A percentile compares a stretch with the other conserved stretches of the same genome.
phyloP scores from a whole-genome alignment of 1,140 invertebrate genomes.

The Batillaria attramentaria region DNA sequence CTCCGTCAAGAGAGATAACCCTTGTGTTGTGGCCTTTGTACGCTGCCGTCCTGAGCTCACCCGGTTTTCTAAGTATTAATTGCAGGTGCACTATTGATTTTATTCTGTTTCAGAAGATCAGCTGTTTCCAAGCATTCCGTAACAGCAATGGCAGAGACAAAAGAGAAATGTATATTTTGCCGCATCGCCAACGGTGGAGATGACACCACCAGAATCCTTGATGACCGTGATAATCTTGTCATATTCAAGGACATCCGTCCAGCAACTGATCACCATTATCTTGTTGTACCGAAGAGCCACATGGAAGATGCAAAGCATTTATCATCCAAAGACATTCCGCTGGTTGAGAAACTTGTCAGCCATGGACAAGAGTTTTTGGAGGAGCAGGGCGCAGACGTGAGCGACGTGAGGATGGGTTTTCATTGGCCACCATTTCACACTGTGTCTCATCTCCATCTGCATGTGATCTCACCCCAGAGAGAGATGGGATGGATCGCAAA shows the following conservation, averaged over 20 bases:
- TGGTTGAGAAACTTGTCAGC: conserved; percentile 79
- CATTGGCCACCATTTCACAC: conserved; percentile 93
- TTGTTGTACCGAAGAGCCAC: conserved; percentile 85
- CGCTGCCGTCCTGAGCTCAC: no score
- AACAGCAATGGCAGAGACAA: conserved; percentile 3
- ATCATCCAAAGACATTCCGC: conserved; percentile 76
- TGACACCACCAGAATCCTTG: conserved; percentile 39
- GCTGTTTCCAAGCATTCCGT: no score
- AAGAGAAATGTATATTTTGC: conserved; percentile 53
- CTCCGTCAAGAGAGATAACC: no score
- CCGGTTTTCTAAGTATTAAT: no score
- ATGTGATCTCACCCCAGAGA: conserved; percentile 86
- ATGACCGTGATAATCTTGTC: conserved; percentile 80
- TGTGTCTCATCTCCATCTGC: conserved; percentile 88
- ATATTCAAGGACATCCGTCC: conserved; percentile 90
- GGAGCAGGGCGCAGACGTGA: conserved; percentile 68
- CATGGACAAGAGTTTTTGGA: conserved; percentile 75
- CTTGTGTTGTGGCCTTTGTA: no score
- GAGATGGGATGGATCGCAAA: conserved; percentile 81
- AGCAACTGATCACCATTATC: conserved; percentile 84
- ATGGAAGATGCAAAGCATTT: conserved; percentile 82
- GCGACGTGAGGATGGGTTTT: conserved; percentile 79
- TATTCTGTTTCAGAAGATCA: no score
- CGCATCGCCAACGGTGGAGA: conserved; percentile 44
- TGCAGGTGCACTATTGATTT: no score